These are phyloP conservation scores for Columbina picui DNA, from an alignment of 2,113 vertebrate genomes.

Conservation along the genomic window DNA sequence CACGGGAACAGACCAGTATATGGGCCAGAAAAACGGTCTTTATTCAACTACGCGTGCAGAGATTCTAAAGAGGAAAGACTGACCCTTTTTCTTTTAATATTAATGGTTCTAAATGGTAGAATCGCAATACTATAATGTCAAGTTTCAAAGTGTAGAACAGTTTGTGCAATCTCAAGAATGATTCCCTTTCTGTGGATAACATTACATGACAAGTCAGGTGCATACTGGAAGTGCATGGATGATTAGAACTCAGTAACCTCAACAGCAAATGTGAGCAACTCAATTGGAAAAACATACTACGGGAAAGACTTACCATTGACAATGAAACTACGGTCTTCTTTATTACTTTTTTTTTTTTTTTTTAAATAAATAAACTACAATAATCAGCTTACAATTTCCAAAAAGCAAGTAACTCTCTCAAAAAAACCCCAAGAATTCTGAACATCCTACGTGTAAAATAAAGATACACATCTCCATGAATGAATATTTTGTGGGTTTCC, in stretches of 20 bases:
- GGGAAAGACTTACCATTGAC: neutral
- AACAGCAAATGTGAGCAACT: neutral
- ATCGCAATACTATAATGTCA: neutral
- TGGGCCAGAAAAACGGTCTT: neutral
- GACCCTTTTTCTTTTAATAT: neutral
- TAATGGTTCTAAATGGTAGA: neutral
- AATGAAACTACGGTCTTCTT: neutral
- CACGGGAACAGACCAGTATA: neutral
- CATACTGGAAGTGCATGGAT: neutral
- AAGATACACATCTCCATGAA: neutral
- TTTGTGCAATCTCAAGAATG: neutral
- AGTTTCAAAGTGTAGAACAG: neutral
- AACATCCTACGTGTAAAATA: neutral
- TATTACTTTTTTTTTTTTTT: neutral
- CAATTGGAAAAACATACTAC: neutral
- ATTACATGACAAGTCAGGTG: neutral
- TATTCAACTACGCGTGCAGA: neutral
- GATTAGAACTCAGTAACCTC: neutral
- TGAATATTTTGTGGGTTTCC: neutral
- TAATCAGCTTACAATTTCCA: neutral
- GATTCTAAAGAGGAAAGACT: neutral
- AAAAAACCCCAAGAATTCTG: neutral
- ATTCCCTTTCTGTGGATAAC: neutral
- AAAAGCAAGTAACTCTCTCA: neutral
- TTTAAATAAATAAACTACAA: neutral